Percentiles rank a stretch among this genome's conserved stretches.
Conservation (phyloP, 1,140 invertebrate genomes). For the Drosophila carrolli region DNA sequence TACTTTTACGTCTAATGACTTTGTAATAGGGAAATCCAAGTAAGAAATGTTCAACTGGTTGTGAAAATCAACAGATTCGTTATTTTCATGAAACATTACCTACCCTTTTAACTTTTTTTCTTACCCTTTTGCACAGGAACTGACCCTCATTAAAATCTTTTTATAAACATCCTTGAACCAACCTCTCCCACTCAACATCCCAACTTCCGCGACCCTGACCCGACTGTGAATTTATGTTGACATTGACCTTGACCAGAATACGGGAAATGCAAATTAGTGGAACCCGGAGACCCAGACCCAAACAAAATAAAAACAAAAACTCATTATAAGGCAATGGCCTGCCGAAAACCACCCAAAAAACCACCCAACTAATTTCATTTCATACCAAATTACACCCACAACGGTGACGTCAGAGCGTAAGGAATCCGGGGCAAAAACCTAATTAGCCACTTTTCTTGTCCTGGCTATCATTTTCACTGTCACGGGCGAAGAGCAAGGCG, state of each 20-base stretch:
- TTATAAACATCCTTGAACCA: slow-evolving; percentile 3
- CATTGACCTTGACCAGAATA: slow-evolving; percentile 69
- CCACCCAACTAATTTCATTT: slow-evolving; percentile 69
- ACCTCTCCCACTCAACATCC: neutral
- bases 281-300: slow-evolving; percentile 31
- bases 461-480: slow-evolving; percentile 69
- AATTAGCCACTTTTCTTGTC: slow-evolving; percentile 64
- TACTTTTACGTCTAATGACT: too few species aligned
- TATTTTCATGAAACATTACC: neutral
- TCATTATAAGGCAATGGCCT: slow-evolving; percentile 64
- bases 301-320: slow-evolving; percentile 73
- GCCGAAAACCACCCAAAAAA: slow-evolving; percentile 1
- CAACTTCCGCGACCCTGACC: slow-evolving; percentile 47
- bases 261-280: slow-evolving; percentile 74
- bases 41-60: neutral
- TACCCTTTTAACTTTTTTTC: neutral
- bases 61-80: too few species aligned
- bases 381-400: slow-evolving; percentile 71
- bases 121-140: neutral
- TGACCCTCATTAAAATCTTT: slow-evolving; percentile 16
- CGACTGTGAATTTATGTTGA: slow-evolving; percentile 59
- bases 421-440: slow-evolving; percentile 64
- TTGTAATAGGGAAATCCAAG: neutral
- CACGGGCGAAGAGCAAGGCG: slow-evolving; percentile 37
- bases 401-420: slow-evolving; percentile 58